Evolutionary conservation across 2,888 invertebrate species (phyloP).

Genomic region (Chloroclystis v-ata): DNA sequence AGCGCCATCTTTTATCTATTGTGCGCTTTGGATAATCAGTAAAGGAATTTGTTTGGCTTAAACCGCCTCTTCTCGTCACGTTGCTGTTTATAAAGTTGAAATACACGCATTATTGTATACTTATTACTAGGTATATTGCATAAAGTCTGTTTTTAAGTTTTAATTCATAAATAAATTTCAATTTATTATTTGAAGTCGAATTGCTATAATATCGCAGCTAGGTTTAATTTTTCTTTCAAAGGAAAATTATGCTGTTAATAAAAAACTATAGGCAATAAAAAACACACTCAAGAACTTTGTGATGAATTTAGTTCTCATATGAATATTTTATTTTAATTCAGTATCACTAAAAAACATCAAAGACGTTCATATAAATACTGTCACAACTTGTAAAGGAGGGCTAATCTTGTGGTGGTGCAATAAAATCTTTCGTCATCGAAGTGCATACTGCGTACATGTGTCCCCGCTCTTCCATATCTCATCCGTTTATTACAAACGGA

Average conservation of each 20-base stretch:
- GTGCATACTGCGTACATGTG: constrained; percentile 29
- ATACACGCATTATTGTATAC: no score
- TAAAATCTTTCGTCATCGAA: constrained; percentile 58
- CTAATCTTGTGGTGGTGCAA: constrained; percentile 44
- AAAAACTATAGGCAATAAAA: no score
- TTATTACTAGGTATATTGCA: no score
- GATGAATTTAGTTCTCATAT: no score
- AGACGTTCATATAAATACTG: constrained; percentile 7
- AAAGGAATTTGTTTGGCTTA: constrained; percentile 48
- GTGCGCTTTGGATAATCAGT: constrained; percentile 70
- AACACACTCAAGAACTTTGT: no score
- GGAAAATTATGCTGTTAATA: no score
- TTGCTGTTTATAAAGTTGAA: not conserved
- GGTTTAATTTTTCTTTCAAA: no score
- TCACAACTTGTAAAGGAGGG: constrained; percentile 6
- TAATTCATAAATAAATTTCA: no score
- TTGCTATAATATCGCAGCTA: no score
- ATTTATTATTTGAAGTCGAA: no score
- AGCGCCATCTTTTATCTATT: constrained; percentile 76
- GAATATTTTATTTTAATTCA: not conserved
- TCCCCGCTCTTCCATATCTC: constrained; percentile 41
- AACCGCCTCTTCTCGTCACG: constrained; percentile 34
- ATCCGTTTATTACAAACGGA: constrained; percentile 68
- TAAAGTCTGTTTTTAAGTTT: no score
- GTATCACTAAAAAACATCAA: constrained; percentile 11